Evolutionary conservation across 2,797 vertebrate genomes (phyloP).

Genomic region (Platyrinchus mystaceus): DNA sequence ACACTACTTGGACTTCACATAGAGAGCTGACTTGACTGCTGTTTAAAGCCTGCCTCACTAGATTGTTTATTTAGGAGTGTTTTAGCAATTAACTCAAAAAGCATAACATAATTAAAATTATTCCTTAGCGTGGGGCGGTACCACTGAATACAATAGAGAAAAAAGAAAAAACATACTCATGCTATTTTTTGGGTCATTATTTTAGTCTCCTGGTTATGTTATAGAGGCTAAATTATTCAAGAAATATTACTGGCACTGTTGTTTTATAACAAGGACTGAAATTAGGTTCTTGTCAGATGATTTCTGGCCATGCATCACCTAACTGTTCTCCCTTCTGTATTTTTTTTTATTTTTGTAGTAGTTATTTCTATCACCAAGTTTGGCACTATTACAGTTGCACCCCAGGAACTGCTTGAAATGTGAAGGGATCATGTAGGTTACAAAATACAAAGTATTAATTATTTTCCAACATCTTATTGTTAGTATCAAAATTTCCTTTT

Average conservation of each 20-base stretch:
- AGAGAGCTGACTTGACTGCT: background rate
- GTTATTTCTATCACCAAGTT: background rate
- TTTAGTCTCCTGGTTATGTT: background rate
- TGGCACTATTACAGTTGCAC: background rate
- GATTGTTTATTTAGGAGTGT: background rate
- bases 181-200: background rate
- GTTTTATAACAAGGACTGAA: background rate
- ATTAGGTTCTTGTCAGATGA: background rate
- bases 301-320: background rate
- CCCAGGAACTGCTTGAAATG: background rate
- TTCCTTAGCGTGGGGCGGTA: background rate
- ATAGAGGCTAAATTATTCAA: background rate
- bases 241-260: background rate
- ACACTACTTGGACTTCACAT: background rate
- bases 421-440: background rate
- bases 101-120: background rate
- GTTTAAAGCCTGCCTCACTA: background rate
- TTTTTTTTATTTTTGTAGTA: background rate
- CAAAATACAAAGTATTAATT: background rate
- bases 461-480: background rate
- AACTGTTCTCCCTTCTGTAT: fast-evolving
- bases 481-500: background rate
- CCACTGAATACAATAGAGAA: background rate
- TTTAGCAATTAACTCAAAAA: background rate
- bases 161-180: background rate